Conservation (phyloP, 2,113 vertebrate genomes). For the Hippolais icterina region DNA sequence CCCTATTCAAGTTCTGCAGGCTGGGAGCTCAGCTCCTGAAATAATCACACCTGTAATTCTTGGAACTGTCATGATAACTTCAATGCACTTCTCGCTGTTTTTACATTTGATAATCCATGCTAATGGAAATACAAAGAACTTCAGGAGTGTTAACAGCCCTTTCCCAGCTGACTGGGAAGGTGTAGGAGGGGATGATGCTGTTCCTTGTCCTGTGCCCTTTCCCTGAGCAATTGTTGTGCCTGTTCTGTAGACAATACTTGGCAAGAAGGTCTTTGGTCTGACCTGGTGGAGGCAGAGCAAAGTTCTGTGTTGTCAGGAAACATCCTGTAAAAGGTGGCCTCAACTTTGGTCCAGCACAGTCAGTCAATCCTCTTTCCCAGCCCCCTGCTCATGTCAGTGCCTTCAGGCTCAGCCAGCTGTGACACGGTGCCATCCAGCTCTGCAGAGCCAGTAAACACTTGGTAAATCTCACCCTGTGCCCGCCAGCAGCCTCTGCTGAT, state of each 20-base stretch:
- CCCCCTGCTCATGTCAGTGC: background rate
- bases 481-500: background rate
- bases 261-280: background rate
- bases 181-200: background rate
- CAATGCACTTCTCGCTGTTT: background rate
- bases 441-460: background rate
- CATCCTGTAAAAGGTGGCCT: background rate
- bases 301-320: conserved; percentile 9
- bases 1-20: background rate
- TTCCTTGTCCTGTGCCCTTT: conserved; percentile 6
- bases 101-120: background rate
- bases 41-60: background rate
- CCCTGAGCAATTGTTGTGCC: background rate
- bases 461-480: background rate
- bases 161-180: background rate
- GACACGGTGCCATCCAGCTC: background rate
- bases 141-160: background rate
- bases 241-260: background rate
- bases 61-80: background rate
- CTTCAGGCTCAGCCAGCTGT: background rate
- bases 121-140: background rate
- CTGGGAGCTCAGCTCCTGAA: background rate
- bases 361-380: background rate
- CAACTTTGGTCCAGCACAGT: background rate
- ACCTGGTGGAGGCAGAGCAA: background rate